Percentiles rank a stretch among this genome's conserved stretches.
phyloP scores from a whole-genome alignment of 2,797 vertebrate species.

The Xenops minutus region DNA sequence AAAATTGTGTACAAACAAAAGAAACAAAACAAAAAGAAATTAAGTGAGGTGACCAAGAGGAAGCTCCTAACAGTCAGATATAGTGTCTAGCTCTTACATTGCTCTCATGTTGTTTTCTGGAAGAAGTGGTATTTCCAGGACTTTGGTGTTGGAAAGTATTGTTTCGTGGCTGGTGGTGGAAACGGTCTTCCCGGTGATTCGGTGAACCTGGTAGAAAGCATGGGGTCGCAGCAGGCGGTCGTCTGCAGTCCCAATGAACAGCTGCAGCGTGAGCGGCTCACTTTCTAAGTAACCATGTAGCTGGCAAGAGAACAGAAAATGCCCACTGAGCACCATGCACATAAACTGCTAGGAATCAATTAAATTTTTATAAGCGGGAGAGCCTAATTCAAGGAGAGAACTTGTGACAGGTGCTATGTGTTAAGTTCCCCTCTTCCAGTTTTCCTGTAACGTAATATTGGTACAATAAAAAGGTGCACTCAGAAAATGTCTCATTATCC shows the following conservation, averaged over 20 bases:
- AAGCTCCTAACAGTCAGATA: not conserved
- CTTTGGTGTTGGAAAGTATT: conserved; percentile 95
- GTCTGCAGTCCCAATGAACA: conserved; percentile 98
- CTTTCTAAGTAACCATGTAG: conserved; percentile 97
- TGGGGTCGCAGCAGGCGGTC: conserved; percentile 98
- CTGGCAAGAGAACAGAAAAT: conserved; percentile 86
- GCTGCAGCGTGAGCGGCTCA: conserved; percentile 96
- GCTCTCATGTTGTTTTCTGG: conserved; percentile 98
- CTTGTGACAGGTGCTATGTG: conserved; percentile 68
- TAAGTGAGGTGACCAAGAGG: not conserved
- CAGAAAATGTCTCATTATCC: conserved; percentile 59
- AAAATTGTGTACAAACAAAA: not conserved
- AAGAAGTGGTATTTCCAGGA: conserved; percentile 91
- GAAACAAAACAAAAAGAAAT: not conserved
- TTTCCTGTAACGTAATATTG: conserved; percentile 42
- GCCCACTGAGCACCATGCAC: conserved; percentile 70
- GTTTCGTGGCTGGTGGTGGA: conserved; percentile 97
- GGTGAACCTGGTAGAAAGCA: conserved; percentile 99
- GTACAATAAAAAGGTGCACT: conserved; percentile 65
- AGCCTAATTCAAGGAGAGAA: conserved; percentile 69
- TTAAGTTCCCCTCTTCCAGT: conserved; percentile 30
- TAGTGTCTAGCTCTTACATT: conserved; percentile 82
- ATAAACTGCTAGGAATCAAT: conserved; percentile 50
- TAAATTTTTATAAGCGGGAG: conserved; percentile 68
- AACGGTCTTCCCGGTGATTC: conserved; percentile 98